These are phyloP conservation scores for Nilaparvata lugens DNA, from an alignment of 1,140 invertebrate genomes.

Conservation along the genomic window DNA sequence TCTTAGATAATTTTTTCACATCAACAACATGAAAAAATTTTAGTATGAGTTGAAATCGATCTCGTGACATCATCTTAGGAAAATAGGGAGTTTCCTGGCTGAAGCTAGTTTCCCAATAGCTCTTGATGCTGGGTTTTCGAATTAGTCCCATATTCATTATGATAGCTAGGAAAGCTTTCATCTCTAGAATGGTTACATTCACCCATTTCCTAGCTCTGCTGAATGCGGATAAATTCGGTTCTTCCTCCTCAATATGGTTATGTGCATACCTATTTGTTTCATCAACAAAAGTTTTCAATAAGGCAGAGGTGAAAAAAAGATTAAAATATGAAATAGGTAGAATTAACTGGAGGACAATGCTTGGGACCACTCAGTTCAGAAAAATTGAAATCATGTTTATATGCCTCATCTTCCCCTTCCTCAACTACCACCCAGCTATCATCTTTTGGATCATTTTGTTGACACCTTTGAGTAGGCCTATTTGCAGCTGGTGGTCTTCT, in stretches of 20 bases:
- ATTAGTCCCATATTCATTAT: slow-evolving; percentile 7
- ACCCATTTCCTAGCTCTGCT: not conserved
- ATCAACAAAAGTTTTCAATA: not conserved
- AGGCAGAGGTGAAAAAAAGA: slow-evolving; percentile 5
- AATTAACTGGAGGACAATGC: not conserved
- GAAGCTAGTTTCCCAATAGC: not conserved
- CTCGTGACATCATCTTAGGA: not conserved
- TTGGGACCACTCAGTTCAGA: slow-evolving; percentile 2
- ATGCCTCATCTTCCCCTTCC: not conserved
- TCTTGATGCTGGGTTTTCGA: not conserved
- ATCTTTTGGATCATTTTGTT: not conserved
- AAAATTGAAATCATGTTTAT: not conserved
- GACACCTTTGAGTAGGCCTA: not conserved
- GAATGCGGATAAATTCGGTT: not conserved
- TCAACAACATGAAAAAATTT: slow-evolving; percentile 19
- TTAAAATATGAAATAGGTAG: not conserved
- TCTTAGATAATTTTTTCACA: slow-evolving; percentile 15
- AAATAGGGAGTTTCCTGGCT: not conserved
- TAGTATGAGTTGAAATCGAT: slow-evolving; percentile 2
- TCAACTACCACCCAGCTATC: not conserved
- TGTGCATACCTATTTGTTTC: slow-evolving; percentile 6
- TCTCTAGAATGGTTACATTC: not conserved
- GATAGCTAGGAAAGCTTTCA: slow-evolving; percentile 8
- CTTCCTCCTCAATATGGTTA: not conserved
- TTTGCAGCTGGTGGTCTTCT: not conserved